phyloP scores from a whole-genome alignment of 2,797 vertebrate genomes.

The Pempheris klunzingeri region DNA sequence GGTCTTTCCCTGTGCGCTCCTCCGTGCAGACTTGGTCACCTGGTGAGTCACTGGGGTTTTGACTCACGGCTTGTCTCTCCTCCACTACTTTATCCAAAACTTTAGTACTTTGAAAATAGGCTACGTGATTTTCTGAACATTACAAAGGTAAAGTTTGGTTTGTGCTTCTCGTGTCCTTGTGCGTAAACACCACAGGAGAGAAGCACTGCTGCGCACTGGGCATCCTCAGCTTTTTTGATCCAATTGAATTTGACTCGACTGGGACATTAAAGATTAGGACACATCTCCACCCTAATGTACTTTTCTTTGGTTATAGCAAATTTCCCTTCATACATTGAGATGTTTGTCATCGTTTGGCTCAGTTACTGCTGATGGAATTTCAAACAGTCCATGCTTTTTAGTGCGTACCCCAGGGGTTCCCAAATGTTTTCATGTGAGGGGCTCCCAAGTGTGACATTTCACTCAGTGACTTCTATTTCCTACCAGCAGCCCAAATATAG shows the following conservation, averaged over 20 bases:
- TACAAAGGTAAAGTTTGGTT: neutral
- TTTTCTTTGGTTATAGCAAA: neutral
- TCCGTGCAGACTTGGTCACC: neutral
- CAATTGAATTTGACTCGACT: neutral
- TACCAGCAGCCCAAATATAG: constrained; percentile 1
- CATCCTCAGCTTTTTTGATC: no score
- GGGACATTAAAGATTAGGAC: neutral
- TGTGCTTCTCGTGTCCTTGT: neutral
- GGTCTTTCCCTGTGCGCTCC: neutral
- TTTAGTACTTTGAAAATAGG: neutral
- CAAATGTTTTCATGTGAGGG: neutral
- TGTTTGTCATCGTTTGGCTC: neutral
- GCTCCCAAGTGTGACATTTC: neutral
- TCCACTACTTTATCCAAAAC: neutral
- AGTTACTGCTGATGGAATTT: neutral
- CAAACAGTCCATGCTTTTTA: neutral
- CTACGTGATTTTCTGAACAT: neutral
- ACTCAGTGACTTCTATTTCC: neutral
- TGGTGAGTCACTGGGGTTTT: constrained; percentile 21
- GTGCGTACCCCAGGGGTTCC: neutral
- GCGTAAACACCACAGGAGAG: constrained; percentile 9
- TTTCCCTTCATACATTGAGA: neutral
- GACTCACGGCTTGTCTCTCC: constrained; percentile 23
- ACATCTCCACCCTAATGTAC: neutral
- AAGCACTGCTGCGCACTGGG: no score